Evolutionary conservation across 2,113 vertebrate species (phyloP), one percentile per base, ranked within the genome.

Genomic region (Scortum barcoo): DNA sequence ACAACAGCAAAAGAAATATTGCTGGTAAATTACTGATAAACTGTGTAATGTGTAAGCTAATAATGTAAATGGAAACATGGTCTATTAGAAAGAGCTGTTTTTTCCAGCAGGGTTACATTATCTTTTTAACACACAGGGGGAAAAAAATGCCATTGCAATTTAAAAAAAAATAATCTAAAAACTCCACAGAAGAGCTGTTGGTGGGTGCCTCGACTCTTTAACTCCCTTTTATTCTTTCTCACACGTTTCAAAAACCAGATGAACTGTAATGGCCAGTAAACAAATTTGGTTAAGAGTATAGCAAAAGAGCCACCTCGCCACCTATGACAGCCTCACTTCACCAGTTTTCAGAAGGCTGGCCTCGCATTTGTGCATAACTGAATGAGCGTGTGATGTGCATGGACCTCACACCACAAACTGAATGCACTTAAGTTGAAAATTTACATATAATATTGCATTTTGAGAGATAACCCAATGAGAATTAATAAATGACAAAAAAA

Each of bases 11-110:
- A 62, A 33, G 1, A 77, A 54, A 84, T 69, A 75, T 84, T 80
- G 51, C 40, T 30, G 50, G 70, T 44, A 88, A 89, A 87, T 85
- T 57, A 70, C 65, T 71, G 76, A 87, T 87, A 72, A 83, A 79
- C 56, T 66, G 22, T 67, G 30, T 69, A 62, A 69, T 72, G 42
- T 85, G 76, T 66, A 63, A 81, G 56, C 50, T 81, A 83, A 81
- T 74, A 65, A 67, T 82, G 24, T 71, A 44, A 79, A 85, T 75
- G 22, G 50, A 78, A 80, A 72, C n/a, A 56, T 16, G 40, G 40
- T 68, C 11, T 7, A 62, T 84, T 81, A 58, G 16, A 87, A 82
- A 57, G 1, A 17, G 24, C 5, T 33, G 12, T 22, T 20, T 33
- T 68, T 44, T 24, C 3, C 14, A 53, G 24, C 5, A 61, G 30